Conservation (phyloP, 2,888 invertebrate genomes). For the Schizaphis graminum region DNA sequence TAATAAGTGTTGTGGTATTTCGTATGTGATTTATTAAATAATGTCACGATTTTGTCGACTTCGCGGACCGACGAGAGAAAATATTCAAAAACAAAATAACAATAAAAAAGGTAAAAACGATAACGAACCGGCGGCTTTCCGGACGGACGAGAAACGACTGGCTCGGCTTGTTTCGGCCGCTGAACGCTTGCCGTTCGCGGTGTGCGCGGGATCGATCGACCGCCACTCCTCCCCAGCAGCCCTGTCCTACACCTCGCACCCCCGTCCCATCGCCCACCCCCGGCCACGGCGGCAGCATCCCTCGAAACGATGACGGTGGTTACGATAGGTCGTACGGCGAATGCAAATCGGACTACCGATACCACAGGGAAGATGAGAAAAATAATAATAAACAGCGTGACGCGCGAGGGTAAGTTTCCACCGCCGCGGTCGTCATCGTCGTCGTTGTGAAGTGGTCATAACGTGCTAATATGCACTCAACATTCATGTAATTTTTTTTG, state of each 20-base stretch:
- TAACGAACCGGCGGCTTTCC: neutral
- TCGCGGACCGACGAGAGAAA: neutral
- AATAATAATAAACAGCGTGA: conserved; percentile 1
- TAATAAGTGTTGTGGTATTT: neutral
- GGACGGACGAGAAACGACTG: conserved; percentile 47
- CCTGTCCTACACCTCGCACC: neutral
- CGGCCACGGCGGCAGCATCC: conserved; percentile 49
- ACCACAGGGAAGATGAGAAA: neutral
- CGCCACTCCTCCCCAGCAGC: conserved; percentile 30
- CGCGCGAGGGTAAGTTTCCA: neutral
- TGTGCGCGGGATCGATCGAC: conserved; percentile 59
- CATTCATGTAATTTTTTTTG: neutral
- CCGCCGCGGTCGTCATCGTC: neutral
- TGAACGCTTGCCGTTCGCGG: conserved; percentile 44
- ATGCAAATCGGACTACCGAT: conserved; percentile 18
- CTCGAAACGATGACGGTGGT: conserved; percentile 37
- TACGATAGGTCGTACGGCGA: conserved; percentile 24
- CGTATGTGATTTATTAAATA: neutral
- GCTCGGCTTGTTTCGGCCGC: conserved; percentile 16
- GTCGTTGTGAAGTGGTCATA: neutral
- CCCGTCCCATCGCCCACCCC: neutral
- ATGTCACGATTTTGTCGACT: neutral
- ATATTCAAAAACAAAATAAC: conserved; percentile 70
- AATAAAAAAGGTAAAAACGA: neutral
- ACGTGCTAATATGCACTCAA: neutral